Evolutionary conservation across 2,888 invertebrate genomes (phyloP).

Genomic region (Creontiades dilutus): DNA sequence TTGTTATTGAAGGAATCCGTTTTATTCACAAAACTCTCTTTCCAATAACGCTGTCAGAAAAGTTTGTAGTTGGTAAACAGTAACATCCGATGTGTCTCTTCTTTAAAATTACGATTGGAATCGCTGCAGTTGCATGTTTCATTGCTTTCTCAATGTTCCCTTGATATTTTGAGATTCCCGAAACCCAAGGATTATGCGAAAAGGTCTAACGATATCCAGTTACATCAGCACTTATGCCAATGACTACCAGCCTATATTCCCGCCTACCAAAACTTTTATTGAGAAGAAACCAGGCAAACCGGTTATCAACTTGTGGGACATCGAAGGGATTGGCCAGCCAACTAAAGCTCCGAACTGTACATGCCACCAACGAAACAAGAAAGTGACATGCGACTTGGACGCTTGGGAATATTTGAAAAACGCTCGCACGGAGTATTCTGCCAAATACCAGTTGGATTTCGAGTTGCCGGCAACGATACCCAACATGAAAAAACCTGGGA

Average conservation of each 20-base stretch:
- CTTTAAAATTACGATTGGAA: constrained; percentile 22
- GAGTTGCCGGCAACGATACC: constrained; percentile 45
- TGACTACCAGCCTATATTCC: constrained; percentile 53
- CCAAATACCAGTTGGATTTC: constrained; percentile 56
- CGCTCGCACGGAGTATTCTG: constrained; percentile 56
- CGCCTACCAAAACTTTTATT: constrained; percentile 1
- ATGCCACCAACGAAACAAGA: background rate
- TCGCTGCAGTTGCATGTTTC: background rate
- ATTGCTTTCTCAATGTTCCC: background rate
- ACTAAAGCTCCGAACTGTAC: constrained; percentile 44
- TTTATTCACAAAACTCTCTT: background rate
- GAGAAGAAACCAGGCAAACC: constrained; percentile 65
- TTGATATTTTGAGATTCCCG: background rate
- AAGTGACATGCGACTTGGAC: constrained; percentile 4
- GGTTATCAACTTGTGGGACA: constrained; percentile 66
- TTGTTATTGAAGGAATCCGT: background rate
- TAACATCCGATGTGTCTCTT: background rate
- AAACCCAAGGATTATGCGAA: constrained; percentile 38
- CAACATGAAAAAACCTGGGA: background rate
- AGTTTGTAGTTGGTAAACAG: background rate
- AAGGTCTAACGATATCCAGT: constrained; percentile 58
- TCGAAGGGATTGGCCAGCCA: background rate
- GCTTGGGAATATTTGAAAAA: constrained; percentile 62
- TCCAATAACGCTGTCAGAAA: background rate
- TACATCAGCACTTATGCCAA: constrained; percentile 65